Base-by-base conservation (phyloP, 2,888 invertebrate genomes). In the Stomorhina lunata region DNA sequence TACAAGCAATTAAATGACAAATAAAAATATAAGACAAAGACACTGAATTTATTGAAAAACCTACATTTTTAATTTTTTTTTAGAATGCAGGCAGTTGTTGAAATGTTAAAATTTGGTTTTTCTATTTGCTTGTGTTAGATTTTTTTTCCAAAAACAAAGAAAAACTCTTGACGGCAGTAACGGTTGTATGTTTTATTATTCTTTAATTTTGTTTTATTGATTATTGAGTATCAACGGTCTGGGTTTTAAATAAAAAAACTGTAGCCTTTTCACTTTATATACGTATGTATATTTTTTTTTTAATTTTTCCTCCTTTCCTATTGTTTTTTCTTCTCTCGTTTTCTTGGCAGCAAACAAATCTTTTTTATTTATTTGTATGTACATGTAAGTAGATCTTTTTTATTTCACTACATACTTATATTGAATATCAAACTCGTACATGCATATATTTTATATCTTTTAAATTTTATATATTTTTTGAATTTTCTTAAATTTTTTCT, bases 141-240 rank as follows among this genome's bases (percentile, higher is more conserved):
- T 27, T 63, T 32, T 63, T 32, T 50, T 4, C 15, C 1, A 59
- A 59, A 40, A 45, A 7, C 17, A 9, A 25, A 48, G 4, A 43
- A 53, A 79, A 53, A 29, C 37, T n/a, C n/a, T 65, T 68, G 50
- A 65, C 75, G 71, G 79, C 75, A 82, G 71, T 82, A 79, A 55
- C 37, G 69, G 71, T 71, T 76, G 32, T 72, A 32, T n/a, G n/a
- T 37, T 61, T 68, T 50, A 55, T 15, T 53, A 34, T 59, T 20
- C 17, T 6, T 61, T n/a, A n/a, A 15, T 27, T 43, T 43, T 43
- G 6, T 6, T 20, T 29, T 32, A 20, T 63, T 45, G 34, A 57
- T 55, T 57, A 57, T 32, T 57, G 12, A 48, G 4, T 12, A 48
- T 48, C 12, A 48, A 12, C 10, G 34, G 32, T 57, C 20, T 17